Percentiles rank a stretch among this genome's conserved stretches.
These are phyloP conservation scores for Diprion similis DNA, from an alignment of 1,140 invertebrate genomes.

Conservation along the genomic window DNA sequence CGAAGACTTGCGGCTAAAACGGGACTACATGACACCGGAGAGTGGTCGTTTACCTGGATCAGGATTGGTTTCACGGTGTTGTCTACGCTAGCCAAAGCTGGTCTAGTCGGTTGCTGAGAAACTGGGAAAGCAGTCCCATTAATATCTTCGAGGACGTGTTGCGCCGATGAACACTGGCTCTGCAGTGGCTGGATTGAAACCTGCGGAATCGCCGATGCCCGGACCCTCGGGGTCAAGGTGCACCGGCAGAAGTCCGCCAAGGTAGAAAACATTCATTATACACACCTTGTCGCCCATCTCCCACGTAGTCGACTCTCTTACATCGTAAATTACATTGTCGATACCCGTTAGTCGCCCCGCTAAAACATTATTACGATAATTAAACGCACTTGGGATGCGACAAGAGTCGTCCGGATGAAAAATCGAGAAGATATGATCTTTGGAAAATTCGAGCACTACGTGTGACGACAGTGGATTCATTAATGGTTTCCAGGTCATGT, in stretches of 20 bases:
- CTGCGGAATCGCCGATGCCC: too few relatives aligned
- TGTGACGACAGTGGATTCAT: too few relatives aligned
- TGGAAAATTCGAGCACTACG: too few relatives aligned
- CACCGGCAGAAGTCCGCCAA: neutral
- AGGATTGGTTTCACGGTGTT: too few relatives aligned
- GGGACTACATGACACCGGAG: too few relatives aligned
- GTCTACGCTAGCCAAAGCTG: too few relatives aligned
- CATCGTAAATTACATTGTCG: neutral
- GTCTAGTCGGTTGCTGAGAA: too few relatives aligned
- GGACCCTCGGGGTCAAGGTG: neutral
- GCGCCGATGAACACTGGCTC: neutral
- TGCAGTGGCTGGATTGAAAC: neutral
- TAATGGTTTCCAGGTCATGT: too few relatives aligned
- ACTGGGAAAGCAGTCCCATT: neutral
- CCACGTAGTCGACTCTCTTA: neutral
- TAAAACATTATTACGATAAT: neutral
- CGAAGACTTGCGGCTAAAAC: too few relatives aligned
- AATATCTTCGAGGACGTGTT: neutral
- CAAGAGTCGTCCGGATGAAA: too few relatives aligned
- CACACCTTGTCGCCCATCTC: neutral
- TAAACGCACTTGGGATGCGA: neutral
- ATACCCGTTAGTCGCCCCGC: neutral
- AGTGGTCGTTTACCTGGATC: too few relatives aligned
- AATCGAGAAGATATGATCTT: too few relatives aligned
- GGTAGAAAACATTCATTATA: neutral